Evolutionary conservation across 2,888 invertebrate species (phyloP), one percentile per base, ranked within the genome.

Genomic region (Fragum sueziense): DNA sequence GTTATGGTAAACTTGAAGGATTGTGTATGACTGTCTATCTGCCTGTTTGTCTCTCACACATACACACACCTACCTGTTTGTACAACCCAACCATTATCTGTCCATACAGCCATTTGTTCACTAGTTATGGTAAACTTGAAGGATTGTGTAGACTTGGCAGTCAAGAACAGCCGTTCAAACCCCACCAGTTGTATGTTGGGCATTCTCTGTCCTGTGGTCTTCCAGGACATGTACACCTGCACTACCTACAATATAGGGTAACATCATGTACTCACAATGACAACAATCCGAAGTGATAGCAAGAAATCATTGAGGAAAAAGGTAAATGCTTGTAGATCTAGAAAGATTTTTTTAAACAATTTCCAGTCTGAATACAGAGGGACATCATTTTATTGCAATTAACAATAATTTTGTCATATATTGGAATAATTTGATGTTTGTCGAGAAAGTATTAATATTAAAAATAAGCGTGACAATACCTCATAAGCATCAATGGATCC

Each of bases 211-310:
- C 79, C 83, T 3, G 87, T 75, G 59, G 85, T 76, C 0, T 69
- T 47, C 91, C 91, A 91, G 7, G 84, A 80, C 14, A 91, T 82
- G 73, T 91, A 91, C 4, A 90, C 81, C 74, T 91, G 91, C 22
- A 89, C 81, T 11, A 91, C 89, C 91, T 91, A 79, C 17, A 78
- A 73, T 52, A 47, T 14, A 47, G 3, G n/a, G n/a, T 47, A 2
- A 47, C 3, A 2, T 47, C 47, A 47, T 47, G 9, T 41, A 41
- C 41, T 11, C 41, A 14, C 41, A 14, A 41, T 17, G 11, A 41
- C 41, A 14, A 41, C 41, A 41, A 9, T 17, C 9, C 17, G 9
- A 9, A 41, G 17, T 41, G 9, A 14, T 41, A 14, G 17, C 17
- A 41, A 14, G 9, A 17, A 41, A 14, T 11, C 17, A 17, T 9